These are phyloP conservation scores for Cantharis flavilabris DNA, from an alignment of 2,888 invertebrate species.

Conservation along the genomic window DNA sequence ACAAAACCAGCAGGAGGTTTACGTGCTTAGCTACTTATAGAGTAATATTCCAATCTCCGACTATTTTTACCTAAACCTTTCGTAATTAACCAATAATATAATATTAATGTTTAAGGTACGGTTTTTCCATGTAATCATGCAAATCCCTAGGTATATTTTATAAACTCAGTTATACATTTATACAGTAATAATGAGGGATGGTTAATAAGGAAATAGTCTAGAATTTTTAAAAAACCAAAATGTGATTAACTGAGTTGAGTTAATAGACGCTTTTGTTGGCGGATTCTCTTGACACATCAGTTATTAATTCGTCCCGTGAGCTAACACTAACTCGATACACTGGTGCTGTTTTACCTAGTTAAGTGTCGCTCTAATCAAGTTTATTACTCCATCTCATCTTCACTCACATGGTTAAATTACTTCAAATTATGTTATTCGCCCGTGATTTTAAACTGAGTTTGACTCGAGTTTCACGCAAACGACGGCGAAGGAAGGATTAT, in stretches of 20 bases:
- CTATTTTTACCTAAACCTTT: not conserved
- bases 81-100: not conserved
- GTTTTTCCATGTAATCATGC: not conserved
- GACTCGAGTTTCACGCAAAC: not conserved
- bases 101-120: not conserved
- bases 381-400: slow-evolving; percentile 33
- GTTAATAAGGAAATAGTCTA: not conserved
- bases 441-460: slow-evolving; percentile 10
- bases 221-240: not conserved
- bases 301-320: slow-evolving; percentile 41
- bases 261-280: slow-evolving; percentile 7
- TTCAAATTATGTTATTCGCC: slow-evolving; percentile 14
- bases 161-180: slow-evolving; percentile 5
- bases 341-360: slow-evolving; percentile 39
- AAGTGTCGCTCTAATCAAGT: slow-evolving; percentile 41
- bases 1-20: not conserved
- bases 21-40: not conserved
- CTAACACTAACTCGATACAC: slow-evolving; percentile 38
- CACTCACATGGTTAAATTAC: slow-evolving; percentile 26
- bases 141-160: slow-evolving; percentile 9
- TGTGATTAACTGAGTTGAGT: not conserved
- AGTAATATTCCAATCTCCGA: not conserved
- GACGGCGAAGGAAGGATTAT: too few species aligned
- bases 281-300: slow-evolving; percentile 38
- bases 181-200: not conserved